Conservation (phyloP, 2,888 invertebrate species). For the Amphipoea oculea region DNA sequence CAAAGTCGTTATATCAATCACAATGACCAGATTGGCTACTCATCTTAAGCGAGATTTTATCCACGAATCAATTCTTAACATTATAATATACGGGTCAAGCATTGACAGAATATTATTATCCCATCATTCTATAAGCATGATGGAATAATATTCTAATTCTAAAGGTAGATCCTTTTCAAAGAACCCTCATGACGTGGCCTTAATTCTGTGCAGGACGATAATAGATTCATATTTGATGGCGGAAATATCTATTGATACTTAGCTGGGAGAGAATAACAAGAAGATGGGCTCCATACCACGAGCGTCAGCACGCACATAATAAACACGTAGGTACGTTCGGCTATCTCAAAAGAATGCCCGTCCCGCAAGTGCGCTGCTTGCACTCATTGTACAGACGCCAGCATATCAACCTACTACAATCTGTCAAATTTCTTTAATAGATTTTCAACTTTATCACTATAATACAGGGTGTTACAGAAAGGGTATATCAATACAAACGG, state of each 20-base stretch:
- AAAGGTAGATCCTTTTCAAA: slow-evolving; percentile 26
- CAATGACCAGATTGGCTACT: background rate
- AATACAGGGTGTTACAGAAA: too few species aligned
- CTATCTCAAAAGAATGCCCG: background rate
- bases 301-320: too few species aligned
- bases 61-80: slow-evolving; percentile 6
- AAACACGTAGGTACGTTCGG: background rate
- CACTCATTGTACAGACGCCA: background rate
- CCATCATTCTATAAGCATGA: slow-evolving; percentile 14
- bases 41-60: background rate
- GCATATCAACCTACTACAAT: too few species aligned
- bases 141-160: too few species aligned
- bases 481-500: too few species aligned
- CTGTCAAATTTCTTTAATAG: too few species aligned
- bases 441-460: too few species aligned
- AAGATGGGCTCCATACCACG: background rate
- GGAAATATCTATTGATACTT: slow-evolving; percentile 33
- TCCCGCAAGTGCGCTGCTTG: background rate
- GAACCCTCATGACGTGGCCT: slow-evolving; percentile 23
- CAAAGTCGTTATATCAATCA: too few species aligned
- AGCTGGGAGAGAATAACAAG: background rate
- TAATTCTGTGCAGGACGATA: slow-evolving; percentile 33
- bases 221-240: slow-evolving; percentile 42
- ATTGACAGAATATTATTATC: slow-evolving; percentile 21
- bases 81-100: background rate